A percentile compares a stretch with the other conserved stretches of the same genome.
phyloP scores from a whole-genome alignment of 1,140 invertebrate species.

The Caerostris darwini region DNA sequence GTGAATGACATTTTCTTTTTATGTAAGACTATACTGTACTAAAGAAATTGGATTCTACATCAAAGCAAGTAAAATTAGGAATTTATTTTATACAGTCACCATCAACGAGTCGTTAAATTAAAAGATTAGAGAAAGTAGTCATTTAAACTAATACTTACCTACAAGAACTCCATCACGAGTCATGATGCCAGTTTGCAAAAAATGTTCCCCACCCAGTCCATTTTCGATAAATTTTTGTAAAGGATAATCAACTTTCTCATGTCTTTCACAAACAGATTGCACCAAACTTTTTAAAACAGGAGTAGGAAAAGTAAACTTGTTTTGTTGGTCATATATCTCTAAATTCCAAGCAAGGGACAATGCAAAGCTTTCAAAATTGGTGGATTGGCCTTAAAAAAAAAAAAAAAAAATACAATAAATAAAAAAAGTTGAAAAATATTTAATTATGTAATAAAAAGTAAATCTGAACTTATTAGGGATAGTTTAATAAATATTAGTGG shows the following conservation, averaged over 20 bases:
- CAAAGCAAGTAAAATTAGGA: too few species aligned
- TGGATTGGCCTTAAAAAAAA: conserved; percentile 25
- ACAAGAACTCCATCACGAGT: conserved; percentile 55
- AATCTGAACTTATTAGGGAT: too few species aligned
- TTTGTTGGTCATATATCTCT: conserved; percentile 30
- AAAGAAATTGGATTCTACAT: too few species aligned
- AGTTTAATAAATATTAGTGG: too few species aligned
- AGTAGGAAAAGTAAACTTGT: neutral
- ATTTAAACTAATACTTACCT: conserved; percentile 26
- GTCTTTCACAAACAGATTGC: conserved; percentile 1
- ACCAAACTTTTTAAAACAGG: conserved; percentile 34
- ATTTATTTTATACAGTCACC: too few species aligned
- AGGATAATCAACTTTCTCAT: conserved; percentile 1
- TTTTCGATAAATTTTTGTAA: conserved; percentile 62
- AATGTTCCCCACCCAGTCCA: conserved; percentile 70
- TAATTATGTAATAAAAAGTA: too few species aligned
- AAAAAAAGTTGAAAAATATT: too few species aligned
- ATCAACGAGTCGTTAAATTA: too few species aligned
- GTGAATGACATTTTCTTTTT: too few species aligned
- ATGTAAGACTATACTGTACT: too few species aligned
- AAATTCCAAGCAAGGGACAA: conserved; percentile 16
- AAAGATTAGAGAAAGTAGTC: too few species aligned
- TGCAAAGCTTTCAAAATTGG: conserved; percentile 55
- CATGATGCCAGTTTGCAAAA: conserved; percentile 37
- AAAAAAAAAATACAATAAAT: neutral